Conservation (phyloP, 2,888 invertebrate species). For the Calliopum simillimum region DNA sequence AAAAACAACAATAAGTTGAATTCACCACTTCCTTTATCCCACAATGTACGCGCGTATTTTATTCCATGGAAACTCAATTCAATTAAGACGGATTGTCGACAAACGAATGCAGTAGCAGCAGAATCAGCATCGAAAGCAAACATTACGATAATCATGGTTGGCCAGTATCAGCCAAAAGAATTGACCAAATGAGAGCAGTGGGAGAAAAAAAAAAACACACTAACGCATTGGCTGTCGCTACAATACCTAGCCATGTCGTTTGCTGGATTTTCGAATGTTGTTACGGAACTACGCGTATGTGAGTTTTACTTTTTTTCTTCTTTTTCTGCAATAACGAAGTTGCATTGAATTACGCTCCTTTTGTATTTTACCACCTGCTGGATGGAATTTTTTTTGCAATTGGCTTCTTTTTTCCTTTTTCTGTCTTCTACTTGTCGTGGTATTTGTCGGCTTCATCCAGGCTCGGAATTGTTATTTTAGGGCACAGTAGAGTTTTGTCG, state of each 20-base stretch:
- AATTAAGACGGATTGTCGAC: constrained; percentile 11
- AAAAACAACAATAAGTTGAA: no score
- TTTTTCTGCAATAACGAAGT: neutral
- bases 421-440: no score
- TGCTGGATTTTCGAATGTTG: no score
- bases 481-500: no score
- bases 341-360: neutral
- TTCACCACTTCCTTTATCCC: neutral
- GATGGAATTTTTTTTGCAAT: neutral
- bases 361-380: constrained; percentile 1
- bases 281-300: no score
- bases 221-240: neutral
- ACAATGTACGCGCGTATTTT: neutral
- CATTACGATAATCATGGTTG: no score
- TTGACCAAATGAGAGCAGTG: no score
- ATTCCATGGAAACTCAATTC: constrained; percentile 13
- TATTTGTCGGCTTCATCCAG: neutral
- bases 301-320: neutral
- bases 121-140: no score
- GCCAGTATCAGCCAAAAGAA: no score
- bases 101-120: neutral
- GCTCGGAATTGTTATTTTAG: neutral
- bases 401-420: neutral
- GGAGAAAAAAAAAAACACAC: neutral
- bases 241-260: neutral